These are phyloP conservation scores for Machimus atricapillus DNA, from an alignment of 2,888 invertebrate species.

Conservation along the genomic window DNA sequence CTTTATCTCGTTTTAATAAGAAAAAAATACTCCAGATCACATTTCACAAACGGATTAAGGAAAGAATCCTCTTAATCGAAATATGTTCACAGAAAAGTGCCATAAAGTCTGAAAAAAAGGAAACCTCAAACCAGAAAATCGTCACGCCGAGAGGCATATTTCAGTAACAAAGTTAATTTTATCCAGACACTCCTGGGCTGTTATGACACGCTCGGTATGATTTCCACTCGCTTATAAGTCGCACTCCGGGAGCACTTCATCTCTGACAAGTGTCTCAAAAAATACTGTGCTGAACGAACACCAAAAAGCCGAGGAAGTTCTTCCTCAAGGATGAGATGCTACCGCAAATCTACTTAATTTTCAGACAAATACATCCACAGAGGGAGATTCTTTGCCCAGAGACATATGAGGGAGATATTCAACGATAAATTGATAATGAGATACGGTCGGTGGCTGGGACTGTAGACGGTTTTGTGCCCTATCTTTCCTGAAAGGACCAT, in stretches of 20 bases:
- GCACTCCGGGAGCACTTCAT: not conserved
- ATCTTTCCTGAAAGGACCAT: not conserved
- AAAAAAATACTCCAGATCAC: not conserved
- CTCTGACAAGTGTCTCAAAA: slow-evolving; percentile 13
- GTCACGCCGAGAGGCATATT: not conserved
- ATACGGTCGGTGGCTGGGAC: not conserved
- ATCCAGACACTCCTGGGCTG: not conserved
- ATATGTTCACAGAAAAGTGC: not conserved
- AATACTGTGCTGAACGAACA: not conserved
- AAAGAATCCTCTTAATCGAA: not conserved
- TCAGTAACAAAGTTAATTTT: slow-evolving; percentile 20
- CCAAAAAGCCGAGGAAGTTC: not conserved
- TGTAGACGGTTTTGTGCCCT: not conserved
- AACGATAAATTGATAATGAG: slow-evolving; percentile 28
- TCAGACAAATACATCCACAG: not conserved
- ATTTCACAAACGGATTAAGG: not conserved
- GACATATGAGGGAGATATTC: not conserved
- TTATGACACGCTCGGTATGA: not conserved
- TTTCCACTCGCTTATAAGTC: not conserved
- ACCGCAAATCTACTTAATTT: not conserved
- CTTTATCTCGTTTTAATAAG: not conserved
- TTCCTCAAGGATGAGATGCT: not conserved
- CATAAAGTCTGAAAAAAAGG: not conserved
- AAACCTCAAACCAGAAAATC: not conserved
- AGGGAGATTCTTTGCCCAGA: not conserved